Evolutionary conservation across 2,797 vertebrate genomes (phyloP), one percentile per base, ranked within the genome.

Genomic region (Emys orbicularis): DNA sequence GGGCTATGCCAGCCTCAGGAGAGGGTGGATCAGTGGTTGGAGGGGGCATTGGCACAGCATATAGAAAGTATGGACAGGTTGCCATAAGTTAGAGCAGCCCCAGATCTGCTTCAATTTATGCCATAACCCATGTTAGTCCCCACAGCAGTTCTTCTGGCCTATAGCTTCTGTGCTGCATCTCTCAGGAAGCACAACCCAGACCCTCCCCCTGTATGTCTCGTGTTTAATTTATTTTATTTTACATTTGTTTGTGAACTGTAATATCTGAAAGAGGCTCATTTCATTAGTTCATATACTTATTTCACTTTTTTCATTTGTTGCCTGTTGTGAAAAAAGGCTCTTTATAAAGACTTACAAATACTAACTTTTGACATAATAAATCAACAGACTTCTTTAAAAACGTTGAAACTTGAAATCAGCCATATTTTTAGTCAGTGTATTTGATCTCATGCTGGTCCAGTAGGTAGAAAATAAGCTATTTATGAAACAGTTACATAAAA

Each of bases 151-250:
- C 5, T 80, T 57, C 83, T 59, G 27, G 44, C 50, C 15, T 47
- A 16, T 41, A 34, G 65, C 44, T 21, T 82, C 76, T 80, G 86
- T 50, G 18, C 50, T 54, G 49, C 29, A 0, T 23, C 1, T 4
- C 34, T 59, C 29, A 44, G 2, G 9, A 72, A 4, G 16, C 49
- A 34, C 1, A 3, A 2, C 0, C 0, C 0, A 0, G 2, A 68
- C 15, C 18, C 65, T 68, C 41, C 19, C 11, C 18, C 49, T 59
- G 5, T 13, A 19, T 68, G 65, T 9, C 65, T 68, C 18, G 13
- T 68, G n/a, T 68, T 68, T 37, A 68, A 37, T 68, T n/a, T 21
- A 68, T 68, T 68, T n/a, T n/a, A 68, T 18, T 34, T 68, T 18
- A 18, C 8, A 13, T 65, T 5, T 37, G n/a, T 57, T 27, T 12